Evolutionary conservation across 1,140 invertebrate species (phyloP).

Genomic region (Drosophila tropicalis): DNA sequence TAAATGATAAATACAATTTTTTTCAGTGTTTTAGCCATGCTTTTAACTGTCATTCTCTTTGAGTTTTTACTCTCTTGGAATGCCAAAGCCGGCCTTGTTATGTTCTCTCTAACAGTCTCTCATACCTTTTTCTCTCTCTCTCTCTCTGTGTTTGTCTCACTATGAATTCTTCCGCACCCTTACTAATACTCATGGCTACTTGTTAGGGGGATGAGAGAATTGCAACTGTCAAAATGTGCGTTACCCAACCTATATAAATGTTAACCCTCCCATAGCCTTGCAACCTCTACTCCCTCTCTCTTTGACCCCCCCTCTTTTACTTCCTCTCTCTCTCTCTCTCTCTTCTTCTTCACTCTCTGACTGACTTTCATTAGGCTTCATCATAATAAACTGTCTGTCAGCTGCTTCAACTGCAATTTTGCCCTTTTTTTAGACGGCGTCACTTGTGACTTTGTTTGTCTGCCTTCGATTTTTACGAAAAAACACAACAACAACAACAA

Average conservation of each 20-base stretch:
- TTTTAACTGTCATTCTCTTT: conserved; percentile 7
- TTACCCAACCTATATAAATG: conserved; percentile 26
- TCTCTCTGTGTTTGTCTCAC: not conserved
- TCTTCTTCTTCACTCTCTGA: not conserved
- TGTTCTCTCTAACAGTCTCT: conserved; percentile 1
- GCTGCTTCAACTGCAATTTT: conserved; percentile 33
- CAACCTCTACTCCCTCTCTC: not conserved
- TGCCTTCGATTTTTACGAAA: conserved; percentile 74
- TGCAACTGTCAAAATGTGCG: conserved; percentile 52
- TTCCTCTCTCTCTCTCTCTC: not conserved
- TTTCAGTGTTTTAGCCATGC: conserved; percentile 35
- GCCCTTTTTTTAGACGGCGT: conserved; percentile 48
- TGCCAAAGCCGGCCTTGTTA: conserved; percentile 15
- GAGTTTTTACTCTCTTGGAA: conserved; percentile 1
- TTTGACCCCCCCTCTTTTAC: not conserved
- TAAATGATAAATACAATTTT: not conserved
- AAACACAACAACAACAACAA: not conserved
- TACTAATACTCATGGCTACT: not conserved
- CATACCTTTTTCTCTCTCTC: conserved; percentile 6
- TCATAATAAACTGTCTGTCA: conserved; percentile 51
- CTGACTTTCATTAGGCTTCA: conserved; percentile 31
- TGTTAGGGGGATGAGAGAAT: not conserved
- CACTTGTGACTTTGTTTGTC: conserved; percentile 62
- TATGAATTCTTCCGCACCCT: conserved; percentile 21
- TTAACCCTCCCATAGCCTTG: not conserved